These are phyloP conservation scores for Rhingia rostrata DNA, from an alignment of 2,888 invertebrate species.

Conservation along the genomic window DNA sequence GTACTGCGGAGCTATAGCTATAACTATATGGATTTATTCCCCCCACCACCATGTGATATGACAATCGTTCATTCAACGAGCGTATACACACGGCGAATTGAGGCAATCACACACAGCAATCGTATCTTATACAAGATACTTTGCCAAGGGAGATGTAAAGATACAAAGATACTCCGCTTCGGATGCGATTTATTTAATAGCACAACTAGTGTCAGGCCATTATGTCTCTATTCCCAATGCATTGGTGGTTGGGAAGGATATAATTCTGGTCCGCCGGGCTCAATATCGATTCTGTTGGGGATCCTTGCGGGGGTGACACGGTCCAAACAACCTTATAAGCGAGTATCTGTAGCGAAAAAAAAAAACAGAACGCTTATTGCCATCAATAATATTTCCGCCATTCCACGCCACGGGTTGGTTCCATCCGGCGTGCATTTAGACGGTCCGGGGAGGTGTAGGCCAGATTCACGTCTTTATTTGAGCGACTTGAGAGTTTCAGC, in stretches of 20 bases:
- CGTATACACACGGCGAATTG: conserved; percentile 59
- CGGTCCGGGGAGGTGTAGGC: conserved; percentile 6
- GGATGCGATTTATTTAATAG: conserved; percentile 74
- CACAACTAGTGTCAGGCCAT: conserved; percentile 74
- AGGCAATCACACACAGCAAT: conserved; percentile 68
- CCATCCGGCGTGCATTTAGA: not conserved
- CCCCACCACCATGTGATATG: conserved; percentile 33
- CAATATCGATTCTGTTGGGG: conserved; percentile 39
- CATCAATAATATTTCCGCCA: conserved; percentile 74
- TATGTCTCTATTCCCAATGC: conserved; percentile 70
- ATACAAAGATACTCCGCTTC: conserved; percentile 70
- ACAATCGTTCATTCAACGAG: conserved; percentile 70
- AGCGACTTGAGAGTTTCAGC: conserved; percentile 1
- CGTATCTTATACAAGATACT: conserved; percentile 67
- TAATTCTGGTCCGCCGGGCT: not conserved
- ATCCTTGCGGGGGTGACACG: conserved; percentile 62
- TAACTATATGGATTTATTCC: not conserved
- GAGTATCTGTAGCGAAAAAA: conserved; percentile 55
- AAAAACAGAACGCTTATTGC: conserved; percentile 60
- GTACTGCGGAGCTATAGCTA: not conserved
- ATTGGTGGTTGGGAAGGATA: not conserved
- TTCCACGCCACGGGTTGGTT: conserved; percentile 60
- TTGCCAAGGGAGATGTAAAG: conserved; percentile 59
- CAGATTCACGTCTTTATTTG: conserved; percentile 68
- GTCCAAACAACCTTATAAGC: conserved; percentile 19